Conservation (phyloP, 2,113 vertebrate species). For the Embiotoca jacksoni region DNA sequence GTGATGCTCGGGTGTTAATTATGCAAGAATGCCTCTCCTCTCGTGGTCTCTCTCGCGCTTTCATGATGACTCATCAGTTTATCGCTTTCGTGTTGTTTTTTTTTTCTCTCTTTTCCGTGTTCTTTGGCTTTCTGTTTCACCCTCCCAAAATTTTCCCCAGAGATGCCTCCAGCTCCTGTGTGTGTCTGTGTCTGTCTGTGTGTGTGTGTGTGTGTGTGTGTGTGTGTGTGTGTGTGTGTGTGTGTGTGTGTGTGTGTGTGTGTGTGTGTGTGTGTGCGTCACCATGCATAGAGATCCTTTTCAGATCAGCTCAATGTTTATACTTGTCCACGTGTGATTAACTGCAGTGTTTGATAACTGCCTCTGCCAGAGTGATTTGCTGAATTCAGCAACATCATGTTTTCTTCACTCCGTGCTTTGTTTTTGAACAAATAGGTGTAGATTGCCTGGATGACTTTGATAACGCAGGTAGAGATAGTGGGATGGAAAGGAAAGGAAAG, state of each 20-base stretch:
- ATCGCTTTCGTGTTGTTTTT: slow-evolving; percentile 28
- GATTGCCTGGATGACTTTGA: slow-evolving; percentile 54
- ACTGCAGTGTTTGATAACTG: slow-evolving; percentile 58
- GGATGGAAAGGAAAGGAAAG: neutral
- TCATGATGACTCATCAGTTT: slow-evolving; percentile 74
- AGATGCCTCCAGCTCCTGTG: neutral
- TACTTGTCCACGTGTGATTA: slow-evolving; percentile 58
- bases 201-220: neutral
- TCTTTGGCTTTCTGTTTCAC: neutral
- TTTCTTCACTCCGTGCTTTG: slow-evolving; percentile 50
- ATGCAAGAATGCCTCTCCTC: slow-evolving; percentile 71
- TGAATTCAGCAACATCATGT: slow-evolving; percentile 56
- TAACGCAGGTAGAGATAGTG: neutral
- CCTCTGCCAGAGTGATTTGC: slow-evolving; percentile 50
- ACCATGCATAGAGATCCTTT: slow-evolving; percentile 21
- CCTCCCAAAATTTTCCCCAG: neutral
- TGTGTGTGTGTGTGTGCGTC: neutral
- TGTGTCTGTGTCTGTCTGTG: neutral
- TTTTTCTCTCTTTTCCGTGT: slow-evolving; percentile 20
- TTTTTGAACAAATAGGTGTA: slow-evolving; percentile 58
- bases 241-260: neutral
- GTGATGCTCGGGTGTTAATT: slow-evolving; percentile 76
- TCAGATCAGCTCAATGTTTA: slow-evolving; percentile 44
- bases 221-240: neutral
- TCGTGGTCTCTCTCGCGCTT: slow-evolving; percentile 23